Evolutionary conservation across 2,888 invertebrate genomes (phyloP).

Genomic region (Phyllotreta striolata): DNA sequence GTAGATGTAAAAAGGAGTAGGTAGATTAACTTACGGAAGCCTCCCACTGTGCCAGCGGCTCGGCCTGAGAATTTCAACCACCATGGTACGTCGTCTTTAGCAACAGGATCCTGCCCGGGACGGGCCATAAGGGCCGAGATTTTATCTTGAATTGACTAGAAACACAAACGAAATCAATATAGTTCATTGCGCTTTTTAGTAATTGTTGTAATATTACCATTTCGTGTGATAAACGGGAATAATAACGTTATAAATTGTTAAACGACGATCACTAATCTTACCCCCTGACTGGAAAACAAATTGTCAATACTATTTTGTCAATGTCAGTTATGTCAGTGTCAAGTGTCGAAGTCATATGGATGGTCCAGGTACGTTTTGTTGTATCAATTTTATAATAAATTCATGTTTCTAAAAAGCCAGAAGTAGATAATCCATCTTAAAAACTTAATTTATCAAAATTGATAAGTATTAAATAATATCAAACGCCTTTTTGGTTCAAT

Average conservation of each 20-base stretch:
- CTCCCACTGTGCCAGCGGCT: constrained; percentile 83
- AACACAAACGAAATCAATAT: constrained; percentile 36
- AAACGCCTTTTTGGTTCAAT: too few relatives aligned
- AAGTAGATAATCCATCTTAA: too few relatives aligned
- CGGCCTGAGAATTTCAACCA: constrained; percentile 89
- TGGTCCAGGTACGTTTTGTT: too few relatives aligned
- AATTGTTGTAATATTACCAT: constrained; percentile 14
- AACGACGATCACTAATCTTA: background rate
- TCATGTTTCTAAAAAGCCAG: too few relatives aligned
- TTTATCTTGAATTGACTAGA: constrained; percentile 81
- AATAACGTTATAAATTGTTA: background rate
- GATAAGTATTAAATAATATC: too few relatives aligned
- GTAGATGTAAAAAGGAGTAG: constrained; percentile 30
- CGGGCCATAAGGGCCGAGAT: constrained; percentile 80
- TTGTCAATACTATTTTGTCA: too few relatives aligned
- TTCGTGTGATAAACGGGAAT: constrained; percentile 4
- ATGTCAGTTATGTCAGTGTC: too few relatives aligned
- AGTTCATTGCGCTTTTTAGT: background rate
- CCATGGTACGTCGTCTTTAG: constrained; percentile 87
- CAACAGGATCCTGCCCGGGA: constrained; percentile 79
- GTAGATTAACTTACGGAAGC: constrained; percentile 73
- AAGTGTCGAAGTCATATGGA: too few relatives aligned
- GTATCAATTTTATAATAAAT: too few relatives aligned
- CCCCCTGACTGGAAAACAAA: background rate
- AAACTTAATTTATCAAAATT: too few relatives aligned